Conservation (phyloP, 1,140 invertebrate species). For the Drosophila sp. region DNA sequence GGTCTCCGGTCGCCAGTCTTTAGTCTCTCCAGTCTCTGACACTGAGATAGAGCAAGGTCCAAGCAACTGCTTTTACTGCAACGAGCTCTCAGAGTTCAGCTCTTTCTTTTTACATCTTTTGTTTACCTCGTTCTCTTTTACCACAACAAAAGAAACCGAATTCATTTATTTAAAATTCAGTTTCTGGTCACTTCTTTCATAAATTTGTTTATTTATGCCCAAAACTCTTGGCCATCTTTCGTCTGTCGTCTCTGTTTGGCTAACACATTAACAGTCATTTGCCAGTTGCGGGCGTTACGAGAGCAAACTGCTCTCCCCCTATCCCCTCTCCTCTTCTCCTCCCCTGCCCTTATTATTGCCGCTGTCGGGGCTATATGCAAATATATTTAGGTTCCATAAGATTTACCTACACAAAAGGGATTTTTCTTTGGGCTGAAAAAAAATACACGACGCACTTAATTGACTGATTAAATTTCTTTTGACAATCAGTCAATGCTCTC, state of each 20-base stretch:
- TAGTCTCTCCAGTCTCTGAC: slow-evolving; percentile 19
- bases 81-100: slow-evolving; percentile 48
- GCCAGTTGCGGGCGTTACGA: slow-evolving; percentile 35
- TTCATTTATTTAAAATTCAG: slow-evolving; percentile 77
- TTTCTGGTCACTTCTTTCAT: slow-evolving; percentile 74
- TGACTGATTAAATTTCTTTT: slow-evolving; percentile 27
- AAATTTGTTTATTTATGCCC: slow-evolving; percentile 57
- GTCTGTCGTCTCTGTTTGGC: slow-evolving; percentile 48
- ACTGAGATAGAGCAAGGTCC: slow-evolving; percentile 20
- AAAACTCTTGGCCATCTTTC: slow-evolving; percentile 29
- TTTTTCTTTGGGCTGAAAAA: slow-evolving; percentile 8
- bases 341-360: neutral
- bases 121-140: slow-evolving; percentile 50
- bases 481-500: slow-evolving; percentile 37
- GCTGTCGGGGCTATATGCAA: slow-evolving; percentile 54
- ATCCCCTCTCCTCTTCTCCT: too few relatives aligned
- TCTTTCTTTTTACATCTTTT: slow-evolving; percentile 54
- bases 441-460: slow-evolving; percentile 25
- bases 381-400: slow-evolving; percentile 51
- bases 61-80: slow-evolving; percentile 58
- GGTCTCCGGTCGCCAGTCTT: slow-evolving; percentile 23
- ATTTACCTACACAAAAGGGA: slow-evolving; percentile 32
- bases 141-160: slow-evolving; percentile 73
- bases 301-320: neutral
- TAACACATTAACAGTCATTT: slow-evolving; percentile 59